Evolutionary conservation across 2,888 invertebrate species (phyloP).

Genomic region (Drosophila emarginata): DNA sequence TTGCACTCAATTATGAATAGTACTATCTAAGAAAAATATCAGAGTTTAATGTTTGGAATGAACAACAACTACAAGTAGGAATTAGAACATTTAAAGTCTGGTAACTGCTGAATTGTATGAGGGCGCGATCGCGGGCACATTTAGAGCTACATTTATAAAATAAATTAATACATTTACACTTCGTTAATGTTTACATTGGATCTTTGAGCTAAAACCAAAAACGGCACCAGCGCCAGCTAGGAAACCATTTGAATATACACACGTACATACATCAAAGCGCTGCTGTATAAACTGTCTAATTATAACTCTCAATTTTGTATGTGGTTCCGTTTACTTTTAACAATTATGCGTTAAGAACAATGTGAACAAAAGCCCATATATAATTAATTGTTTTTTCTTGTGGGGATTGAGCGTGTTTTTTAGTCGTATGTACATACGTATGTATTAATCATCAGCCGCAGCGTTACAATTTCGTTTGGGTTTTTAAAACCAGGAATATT

Average conservation of each 20-base stretch:
- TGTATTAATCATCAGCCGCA: slow-evolving; percentile 8
- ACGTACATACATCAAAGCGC: slow-evolving; percentile 18
- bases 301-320: slow-evolving; percentile 22
- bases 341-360: slow-evolving; percentile 28
- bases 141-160: slow-evolving; percentile 29
- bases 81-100: slow-evolving; percentile 45
- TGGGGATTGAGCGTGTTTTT: background rate
- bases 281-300: slow-evolving; percentile 24
- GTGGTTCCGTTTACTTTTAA: slow-evolving; percentile 25
- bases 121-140: slow-evolving; percentile 44
- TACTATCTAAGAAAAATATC: slow-evolving; percentile 49
- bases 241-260: slow-evolving; percentile 38
- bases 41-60: slow-evolving; percentile 59
- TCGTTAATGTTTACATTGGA: slow-evolving; percentile 23
- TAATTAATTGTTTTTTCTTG: background rate
- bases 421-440: background rate
- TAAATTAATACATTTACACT: background rate
- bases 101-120: slow-evolving; percentile 31
- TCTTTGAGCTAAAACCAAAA: slow-evolving; percentile 37
- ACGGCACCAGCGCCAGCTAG: slow-evolving; percentile 18
- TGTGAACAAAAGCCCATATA: slow-evolving; percentile 11
- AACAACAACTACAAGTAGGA: slow-evolving; percentile 61
- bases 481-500: slow-evolving; percentile 68
- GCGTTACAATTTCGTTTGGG: slow-evolving; percentile 20
- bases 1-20: slow-evolving; percentile 49